Evolutionary conservation across 2,888 invertebrate genomes (phyloP), one percentile per base, ranked within the genome.

Genomic region (Ariolimax columbianus): DNA sequence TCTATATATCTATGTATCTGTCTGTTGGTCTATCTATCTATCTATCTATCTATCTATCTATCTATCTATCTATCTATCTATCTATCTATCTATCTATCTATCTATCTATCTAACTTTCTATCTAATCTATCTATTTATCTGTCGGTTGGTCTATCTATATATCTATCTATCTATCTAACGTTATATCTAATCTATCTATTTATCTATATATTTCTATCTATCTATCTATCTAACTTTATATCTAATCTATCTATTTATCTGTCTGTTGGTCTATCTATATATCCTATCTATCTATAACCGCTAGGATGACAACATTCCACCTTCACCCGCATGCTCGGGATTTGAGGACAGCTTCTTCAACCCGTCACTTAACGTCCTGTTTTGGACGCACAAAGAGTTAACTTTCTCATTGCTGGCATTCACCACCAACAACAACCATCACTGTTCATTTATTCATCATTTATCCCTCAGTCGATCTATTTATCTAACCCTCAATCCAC

Each of bases 221-320:
- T 47, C 70, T 70, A 70, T 70, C 23, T 70, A 70, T 70, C 70
- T n/a, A n/a, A n/a, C n/a, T n/a, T n/a, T n/a, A n/a, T n/a, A n/a
- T n/a, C n/a, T n/a, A n/a, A n/a, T n/a, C n/a, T 70, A 33, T 47
- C 47, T 47, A 14, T 14, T 47, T 47, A 14, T 47, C 7, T 47
- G 47, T 47, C 7, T 47, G 47, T 14, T 47, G 7, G 47, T 47
- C 47, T 14, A 14, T 47, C 47, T 47, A 11, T 47, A 11, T 47
- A n/a, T n/a, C n/a, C n/a, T n/a, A n/a, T n/a, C n/a, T n/a, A n/a
- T n/a, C n/a, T n/a, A n/a, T n/a, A n/a, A n/a, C n/a, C n/a, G n/a
- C n/a, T n/a, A n/a, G n/a, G n/a, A n/a, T n/a, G n/a, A n/a, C n/a
- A n/a, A n/a, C n/a, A n/a, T n/a, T n/a, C n/a, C n/a, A n/a, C n/a